Evolutionary conservation across 2,797 vertebrate species (phyloP).

Genomic region (Lacerta agilis): DNA sequence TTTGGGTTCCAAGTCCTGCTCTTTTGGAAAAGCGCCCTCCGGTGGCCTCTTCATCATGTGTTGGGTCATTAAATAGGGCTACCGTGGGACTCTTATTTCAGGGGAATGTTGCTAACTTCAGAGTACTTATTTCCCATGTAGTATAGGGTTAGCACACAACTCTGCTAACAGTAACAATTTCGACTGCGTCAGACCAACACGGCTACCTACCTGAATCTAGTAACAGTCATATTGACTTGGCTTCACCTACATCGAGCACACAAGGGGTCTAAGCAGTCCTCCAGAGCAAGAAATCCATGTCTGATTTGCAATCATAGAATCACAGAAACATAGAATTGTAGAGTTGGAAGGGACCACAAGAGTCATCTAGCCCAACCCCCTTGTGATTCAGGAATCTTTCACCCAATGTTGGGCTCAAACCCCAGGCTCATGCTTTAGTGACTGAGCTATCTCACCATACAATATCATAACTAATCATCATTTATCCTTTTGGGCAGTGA

Average conservation of each 20-base stretch:
- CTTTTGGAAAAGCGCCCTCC: not conserved
- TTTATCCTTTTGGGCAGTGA: not conserved
- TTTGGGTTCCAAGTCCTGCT: not conserved
- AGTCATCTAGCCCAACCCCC: too few relatives aligned
- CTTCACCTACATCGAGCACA: not conserved
- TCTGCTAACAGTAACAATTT: not conserved
- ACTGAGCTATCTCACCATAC: too few relatives aligned
- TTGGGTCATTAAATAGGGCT: not conserved
- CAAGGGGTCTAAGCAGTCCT: not conserved
- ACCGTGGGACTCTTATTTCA: slow-evolving; percentile 22
- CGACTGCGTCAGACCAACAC: too few relatives aligned
- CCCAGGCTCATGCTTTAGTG: too few relatives aligned
- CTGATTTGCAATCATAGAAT: not conserved
- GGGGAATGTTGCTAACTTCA: slow-evolving; percentile 6
- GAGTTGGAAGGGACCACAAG: too few relatives aligned
- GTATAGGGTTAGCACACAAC: not conserved
- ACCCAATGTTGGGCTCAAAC: too few relatives aligned
- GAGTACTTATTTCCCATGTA: not conserved
- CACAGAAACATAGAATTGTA: too few relatives aligned
- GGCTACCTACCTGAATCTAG: too few relatives aligned
- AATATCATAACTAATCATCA: not conserved
- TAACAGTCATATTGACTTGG: not conserved
- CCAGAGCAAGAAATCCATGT: not conserved
- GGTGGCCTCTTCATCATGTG: not conserved
- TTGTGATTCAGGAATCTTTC: too few relatives aligned